Percentiles rank a stretch among this genome's conserved stretches.
Evolutionary conservation across 2,888 invertebrate genomes (phyloP).

Genomic region (Eilema griseolum): DNA sequence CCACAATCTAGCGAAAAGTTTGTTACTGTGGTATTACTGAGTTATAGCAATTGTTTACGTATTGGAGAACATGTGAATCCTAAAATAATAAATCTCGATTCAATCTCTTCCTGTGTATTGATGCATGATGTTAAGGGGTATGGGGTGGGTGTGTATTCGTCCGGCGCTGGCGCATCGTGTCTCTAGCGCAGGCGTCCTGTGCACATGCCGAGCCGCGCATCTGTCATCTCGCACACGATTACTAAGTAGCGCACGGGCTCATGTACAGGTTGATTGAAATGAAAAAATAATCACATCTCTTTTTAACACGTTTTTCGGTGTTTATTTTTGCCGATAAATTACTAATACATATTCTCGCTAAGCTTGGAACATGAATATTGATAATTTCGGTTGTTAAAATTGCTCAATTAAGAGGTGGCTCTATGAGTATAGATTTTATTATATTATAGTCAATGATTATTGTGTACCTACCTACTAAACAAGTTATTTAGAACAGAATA

Average conservation of each 20-base stretch:
- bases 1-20: no score
- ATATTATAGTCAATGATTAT: no score
- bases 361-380: no score
- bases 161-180: slow-evolving; percentile 14
- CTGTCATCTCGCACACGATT: slow-evolving; percentile 60
- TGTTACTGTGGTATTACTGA: no score
- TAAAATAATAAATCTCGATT: slow-evolving; percentile 8
- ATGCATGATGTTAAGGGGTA: neutral
- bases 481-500: no score
- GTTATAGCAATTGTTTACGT: no score
- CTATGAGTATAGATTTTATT: no score
- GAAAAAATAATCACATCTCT: neutral
- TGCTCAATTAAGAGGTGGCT: no score
- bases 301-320: neutral
- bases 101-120: slow-evolving; percentile 3
- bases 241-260: slow-evolving; percentile 66
- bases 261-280: slow-evolving; percentile 42
- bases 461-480: no score
- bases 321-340: no score
- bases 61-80: neutral
- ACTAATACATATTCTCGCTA: no score
- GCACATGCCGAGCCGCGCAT: slow-evolving; percentile 60
- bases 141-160: slow-evolving; percentile 8
- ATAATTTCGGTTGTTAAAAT: neutral
- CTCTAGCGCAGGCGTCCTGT: slow-evolving; percentile 34